These are phyloP conservation scores for Diplodus puntazzo DNA, from an alignment of 2,797 vertebrate species.

Conservation along the genomic window DNA sequence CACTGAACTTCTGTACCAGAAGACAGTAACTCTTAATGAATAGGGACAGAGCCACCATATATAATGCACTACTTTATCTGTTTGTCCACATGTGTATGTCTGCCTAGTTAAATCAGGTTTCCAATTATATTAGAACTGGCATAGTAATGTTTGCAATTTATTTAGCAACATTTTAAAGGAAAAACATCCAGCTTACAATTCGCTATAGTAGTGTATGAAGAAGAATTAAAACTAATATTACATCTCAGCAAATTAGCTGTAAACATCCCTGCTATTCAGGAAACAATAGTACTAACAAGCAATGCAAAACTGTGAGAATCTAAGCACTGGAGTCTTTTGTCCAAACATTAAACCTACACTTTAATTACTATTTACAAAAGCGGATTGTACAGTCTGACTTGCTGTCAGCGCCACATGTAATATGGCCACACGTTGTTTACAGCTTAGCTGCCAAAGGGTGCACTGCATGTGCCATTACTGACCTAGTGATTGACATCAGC, in stretches of 20 bases:
- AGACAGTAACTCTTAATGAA: constrained; percentile 62
- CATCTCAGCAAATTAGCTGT: constrained; percentile 5
- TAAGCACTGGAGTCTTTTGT: neutral
- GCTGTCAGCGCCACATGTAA: constrained; percentile 1
- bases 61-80: constrained; percentile 34
- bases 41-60: constrained; percentile 19
- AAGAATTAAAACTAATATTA: constrained; percentile 22
- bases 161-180: constrained; percentile 15
- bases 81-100: constrained; percentile 29
- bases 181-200: constrained; percentile 8
- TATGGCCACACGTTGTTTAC: neutral
- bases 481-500: constrained; percentile 7
- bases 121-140: constrained; percentile 10
- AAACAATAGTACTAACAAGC: constrained; percentile 15
- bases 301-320: neutral
- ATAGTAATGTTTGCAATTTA: constrained; percentile 29
- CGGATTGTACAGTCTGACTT: neutral
- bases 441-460: neutral
- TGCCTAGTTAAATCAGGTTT: constrained; percentile 29
- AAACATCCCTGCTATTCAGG: constrained; percentile 33
- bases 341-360: constrained; percentile 23
- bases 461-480: neutral
- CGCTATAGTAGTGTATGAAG: neutral
- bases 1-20: constrained; percentile 50
- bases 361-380: constrained; percentile 52